Conservation (phyloP, 1,140 invertebrate species). For the Aphidius ervi region DNA sequence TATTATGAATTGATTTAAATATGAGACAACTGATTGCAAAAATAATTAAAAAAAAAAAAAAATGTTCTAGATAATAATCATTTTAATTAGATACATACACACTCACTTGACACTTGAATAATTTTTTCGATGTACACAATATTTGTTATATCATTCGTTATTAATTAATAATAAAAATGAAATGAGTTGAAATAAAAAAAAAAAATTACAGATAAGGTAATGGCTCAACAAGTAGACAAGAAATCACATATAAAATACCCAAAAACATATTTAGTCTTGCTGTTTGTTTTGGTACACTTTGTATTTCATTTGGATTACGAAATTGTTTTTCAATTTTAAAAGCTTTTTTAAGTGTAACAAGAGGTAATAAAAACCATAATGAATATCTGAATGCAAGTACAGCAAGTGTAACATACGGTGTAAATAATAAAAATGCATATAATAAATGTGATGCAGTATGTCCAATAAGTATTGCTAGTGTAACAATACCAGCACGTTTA, state of each 20-base stretch:
- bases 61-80: no score
- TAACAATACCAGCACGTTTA: slow-evolving; percentile 82
- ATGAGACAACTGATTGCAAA: neutral
- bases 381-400: slow-evolving; percentile 80
- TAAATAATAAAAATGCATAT: slow-evolving; percentile 86
- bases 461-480: slow-evolving; percentile 89
- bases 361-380: slow-evolving; percentile 81
- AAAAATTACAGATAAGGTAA: slow-evolving; percentile 42
- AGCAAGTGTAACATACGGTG: slow-evolving; percentile 85
- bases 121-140: no score
- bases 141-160: no score
- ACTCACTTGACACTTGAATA: no score
- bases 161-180: slow-evolving; percentile 1
- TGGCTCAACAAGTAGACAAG: slow-evolving; percentile 56
- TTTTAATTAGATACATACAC: no score
- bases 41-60: neutral
- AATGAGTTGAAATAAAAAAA: slow-evolving; percentile 11
- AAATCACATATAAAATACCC: slow-evolving; percentile 82
- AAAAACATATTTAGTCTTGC: slow-evolving; percentile 88
- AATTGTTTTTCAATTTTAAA: slow-evolving; percentile 90
- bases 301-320: slow-evolving; percentile 70
- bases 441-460: slow-evolving; percentile 85
- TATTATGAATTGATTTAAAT: no score
- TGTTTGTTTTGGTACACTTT: slow-evolving; percentile 79
- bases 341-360: slow-evolving; percentile 80